Conservation (phyloP, 2,797 vertebrate species). For the Eulemur rubriventer region DNA sequence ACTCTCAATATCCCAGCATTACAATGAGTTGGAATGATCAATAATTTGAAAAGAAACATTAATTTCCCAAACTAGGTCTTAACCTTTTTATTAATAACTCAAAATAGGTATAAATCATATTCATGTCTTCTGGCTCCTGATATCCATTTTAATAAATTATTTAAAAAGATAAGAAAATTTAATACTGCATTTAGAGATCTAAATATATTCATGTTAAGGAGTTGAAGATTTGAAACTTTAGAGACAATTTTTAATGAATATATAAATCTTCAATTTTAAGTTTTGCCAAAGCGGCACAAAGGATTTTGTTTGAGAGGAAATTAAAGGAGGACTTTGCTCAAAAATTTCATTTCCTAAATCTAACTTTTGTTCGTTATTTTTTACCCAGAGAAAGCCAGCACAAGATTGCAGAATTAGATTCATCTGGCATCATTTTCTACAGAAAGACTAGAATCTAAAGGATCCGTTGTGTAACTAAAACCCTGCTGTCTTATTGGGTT, state of each 20-base stretch:
- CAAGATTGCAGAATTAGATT: constrained; percentile 38
- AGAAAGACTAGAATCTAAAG: constrained; percentile 5
- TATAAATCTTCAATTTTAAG: constrained; percentile 37
- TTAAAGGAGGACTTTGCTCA: constrained; percentile 61
- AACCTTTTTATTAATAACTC: not conserved
- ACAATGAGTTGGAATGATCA: not conserved
- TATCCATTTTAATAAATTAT: not conserved
- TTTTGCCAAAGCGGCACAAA: constrained; percentile 20
- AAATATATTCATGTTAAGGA: not conserved
- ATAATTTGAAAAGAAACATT: constrained; percentile 5
- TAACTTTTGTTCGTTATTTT: constrained; percentile 18
- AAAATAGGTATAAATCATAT: not conserved
- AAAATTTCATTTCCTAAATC: constrained; percentile 70
- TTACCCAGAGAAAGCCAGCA: not conserved
- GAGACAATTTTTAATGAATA: constrained; percentile 7
- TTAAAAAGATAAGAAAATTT: not conserved
- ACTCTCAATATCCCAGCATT: not conserved
- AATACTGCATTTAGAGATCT: not conserved
- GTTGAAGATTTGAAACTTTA: constrained; percentile 41
- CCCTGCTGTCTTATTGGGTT: not conserved
- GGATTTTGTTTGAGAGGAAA: constrained; percentile 56
- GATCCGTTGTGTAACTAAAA: constrained; percentile 14
- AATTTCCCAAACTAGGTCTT: not conserved
- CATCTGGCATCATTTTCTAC: constrained; percentile 55
- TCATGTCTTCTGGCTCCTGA: not conserved